These are phyloP conservation scores for Hemistola chrysoprasaria DNA, from an alignment of 2,888 invertebrate species.

Conservation along the genomic window DNA sequence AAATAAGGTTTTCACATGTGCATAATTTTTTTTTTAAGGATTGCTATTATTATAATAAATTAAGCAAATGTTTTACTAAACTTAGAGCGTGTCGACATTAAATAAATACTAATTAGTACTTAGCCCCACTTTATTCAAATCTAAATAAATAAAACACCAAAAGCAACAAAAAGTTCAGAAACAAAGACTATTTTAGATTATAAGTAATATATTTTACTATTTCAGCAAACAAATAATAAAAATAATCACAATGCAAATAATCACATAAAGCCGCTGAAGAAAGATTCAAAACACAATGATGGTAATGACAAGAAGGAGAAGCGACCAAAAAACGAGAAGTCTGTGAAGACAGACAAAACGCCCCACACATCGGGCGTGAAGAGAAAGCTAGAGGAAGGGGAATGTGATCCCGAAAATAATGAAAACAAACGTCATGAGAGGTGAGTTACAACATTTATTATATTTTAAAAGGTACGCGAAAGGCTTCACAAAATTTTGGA, in stretches of 20 bases:
- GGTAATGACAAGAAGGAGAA: slow-evolving; percentile 61
- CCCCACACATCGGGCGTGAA: slow-evolving; percentile 68
- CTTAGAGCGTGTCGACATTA: too few species aligned
- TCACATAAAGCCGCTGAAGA: slow-evolving; percentile 60
- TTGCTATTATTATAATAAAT: too few species aligned
- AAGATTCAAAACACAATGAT: slow-evolving; percentile 57
- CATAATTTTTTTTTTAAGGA: background rate
- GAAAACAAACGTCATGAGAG: slow-evolving; percentile 78
- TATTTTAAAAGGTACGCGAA: too few species aligned
- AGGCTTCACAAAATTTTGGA: too few species aligned
- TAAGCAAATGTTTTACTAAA: too few species aligned
- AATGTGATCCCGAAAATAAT: slow-evolving; percentile 69
- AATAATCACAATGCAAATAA: slow-evolving; percentile 71
- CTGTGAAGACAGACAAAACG: slow-evolving; percentile 59
- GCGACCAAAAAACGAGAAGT: slow-evolving; percentile 53
- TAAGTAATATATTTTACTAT: too few species aligned
- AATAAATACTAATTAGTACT: too few species aligned
- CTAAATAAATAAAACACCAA: too few species aligned
- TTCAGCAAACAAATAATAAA: slow-evolving; percentile 61
- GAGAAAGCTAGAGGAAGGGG: slow-evolving; percentile 83
- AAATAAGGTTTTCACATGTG: too few species aligned
- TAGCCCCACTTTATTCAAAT: too few species aligned
- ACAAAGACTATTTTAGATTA: too few species aligned
- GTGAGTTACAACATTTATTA: slow-evolving; percentile 44
- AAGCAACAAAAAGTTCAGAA: too few species aligned